Evolutionary conservation across 2,888 invertebrate genomes (phyloP), one percentile per base, ranked within the genome.

Genomic region (Sturmia bella): DNA sequence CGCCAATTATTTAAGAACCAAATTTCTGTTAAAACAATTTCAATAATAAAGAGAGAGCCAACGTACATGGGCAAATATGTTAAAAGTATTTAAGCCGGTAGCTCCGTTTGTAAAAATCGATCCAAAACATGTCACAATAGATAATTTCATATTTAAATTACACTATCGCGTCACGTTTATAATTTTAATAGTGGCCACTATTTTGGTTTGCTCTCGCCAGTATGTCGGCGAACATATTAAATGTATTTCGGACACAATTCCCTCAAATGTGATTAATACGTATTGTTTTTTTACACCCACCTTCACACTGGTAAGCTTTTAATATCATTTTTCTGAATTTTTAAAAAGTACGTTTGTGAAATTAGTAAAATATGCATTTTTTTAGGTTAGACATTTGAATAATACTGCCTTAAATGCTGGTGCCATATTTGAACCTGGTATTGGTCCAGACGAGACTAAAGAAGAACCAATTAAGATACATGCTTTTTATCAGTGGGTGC

Each of bases 401-500:
- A 92, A 93, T 76, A 92, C 92, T 6, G 89, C 93, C 2, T 90
- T 95, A 0, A 92, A 93, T 73, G 85, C 90, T 0, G 95, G 94
- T 3, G 92, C 92, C 78, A 90, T 95, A 19, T 94, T 95, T 0
- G 96, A 97, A 89, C 96, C 96, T 0, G 97, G 97, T 4, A 95
- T 98, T 15, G 96, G 96, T 0, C 94, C 95, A 0, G 91, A 93
- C 27, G 86, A 88, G 56, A 91, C 91, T 6, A 92, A 93, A 0
- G 94, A 95, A 73, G 92, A 94, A 82, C 88, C 89, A 11, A 92
- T 94, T 0, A 93, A 94, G 66, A 93, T 94, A 78, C 97, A 98
- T 90, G 96, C 96, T 15, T 98, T 98, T 91, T 98, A 98, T 91
- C 97, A 98, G 91, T 98, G 98, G 98, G 98, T 98, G 37, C 97